Evolutionary conservation across 2,797 vertebrate species (phyloP).

Genomic region (Peromyscus melanophrys): DNA sequence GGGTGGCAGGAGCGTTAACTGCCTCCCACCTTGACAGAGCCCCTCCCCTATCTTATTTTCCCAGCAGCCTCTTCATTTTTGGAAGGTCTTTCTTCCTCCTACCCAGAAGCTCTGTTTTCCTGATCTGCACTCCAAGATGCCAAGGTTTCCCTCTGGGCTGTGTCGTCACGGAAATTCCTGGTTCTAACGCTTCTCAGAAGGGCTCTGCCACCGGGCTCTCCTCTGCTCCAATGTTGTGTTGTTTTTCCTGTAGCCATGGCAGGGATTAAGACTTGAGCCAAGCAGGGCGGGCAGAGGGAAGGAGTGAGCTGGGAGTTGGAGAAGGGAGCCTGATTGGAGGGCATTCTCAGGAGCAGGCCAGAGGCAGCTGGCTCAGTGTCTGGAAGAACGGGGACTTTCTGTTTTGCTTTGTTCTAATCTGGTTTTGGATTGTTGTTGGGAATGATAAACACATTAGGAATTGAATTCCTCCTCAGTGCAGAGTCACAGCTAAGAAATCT

Average conservation of each 20-base stretch:
- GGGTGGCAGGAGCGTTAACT: not conserved
- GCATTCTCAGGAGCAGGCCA: not conserved
- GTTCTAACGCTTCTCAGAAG: constrained; percentile 82
- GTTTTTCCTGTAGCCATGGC: constrained; percentile 89
- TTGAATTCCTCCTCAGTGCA: not conserved
- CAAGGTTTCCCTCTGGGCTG: constrained; percentile 47
- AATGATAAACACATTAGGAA: not conserved
- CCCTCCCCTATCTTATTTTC: constrained; percentile 73
- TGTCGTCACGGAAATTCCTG: constrained; percentile 68
- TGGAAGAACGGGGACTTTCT: not conserved
- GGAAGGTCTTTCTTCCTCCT: not conserved
- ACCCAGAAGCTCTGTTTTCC: not conserved
- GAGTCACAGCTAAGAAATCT: constrained; percentile 10
- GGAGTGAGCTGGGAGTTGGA: constrained; percentile 62
- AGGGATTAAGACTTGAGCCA: constrained; percentile 86
- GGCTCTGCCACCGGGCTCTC: constrained; percentile 84
- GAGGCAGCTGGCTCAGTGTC: not conserved
- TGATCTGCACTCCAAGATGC: not conserved
- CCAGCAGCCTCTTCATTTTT: constrained; percentile 69
- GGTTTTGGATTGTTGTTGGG: constrained; percentile 49
- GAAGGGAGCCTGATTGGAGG: not conserved
- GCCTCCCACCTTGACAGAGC: constrained; percentile 6
- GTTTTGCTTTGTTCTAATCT: constrained; percentile 47
- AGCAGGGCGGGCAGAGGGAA: constrained; percentile 83
- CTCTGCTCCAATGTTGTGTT: constrained; percentile 88